A percentile compares a stretch with the other conserved stretches of the same genome.
These are phyloP conservation scores for Turnix velox DNA, from an alignment of 2,113 vertebrate species.

Conservation along the genomic window DNA sequence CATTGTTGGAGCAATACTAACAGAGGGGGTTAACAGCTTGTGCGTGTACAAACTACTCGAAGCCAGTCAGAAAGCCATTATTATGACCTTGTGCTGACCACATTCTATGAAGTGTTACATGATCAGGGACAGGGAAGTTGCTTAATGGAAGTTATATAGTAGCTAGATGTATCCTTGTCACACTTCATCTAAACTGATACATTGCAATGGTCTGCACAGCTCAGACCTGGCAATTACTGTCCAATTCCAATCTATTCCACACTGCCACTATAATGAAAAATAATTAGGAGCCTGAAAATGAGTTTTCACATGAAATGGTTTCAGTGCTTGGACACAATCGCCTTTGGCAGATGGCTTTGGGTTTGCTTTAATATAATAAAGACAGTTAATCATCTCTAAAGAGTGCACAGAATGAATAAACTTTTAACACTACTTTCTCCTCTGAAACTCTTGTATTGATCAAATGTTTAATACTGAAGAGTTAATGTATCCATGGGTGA, in stretches of 20 bases:
- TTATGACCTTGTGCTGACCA: slow-evolving; percentile 90
- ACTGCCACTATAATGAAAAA: slow-evolving; percentile 97
- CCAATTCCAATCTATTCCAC: slow-evolving; percentile 97
- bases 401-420: slow-evolving; percentile 85
- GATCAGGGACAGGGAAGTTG: slow-evolving; percentile 90
- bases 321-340: slow-evolving; percentile 93
- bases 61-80: slow-evolving; percentile 77
- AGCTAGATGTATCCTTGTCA: slow-evolving; percentile 95
- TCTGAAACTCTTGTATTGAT: slow-evolving; percentile 74
- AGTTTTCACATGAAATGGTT: slow-evolving; percentile 98
- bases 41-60: slow-evolving; percentile 73
- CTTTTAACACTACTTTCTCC: slow-evolving; percentile 79
- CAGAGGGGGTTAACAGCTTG: slow-evolving; percentile 79
- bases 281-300: slow-evolving; percentile 99
- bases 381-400: slow-evolving; percentile 93
- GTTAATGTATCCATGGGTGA: slow-evolving; percentile 31
- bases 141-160: slow-evolving; percentile 89
- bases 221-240: slow-evolving; percentile 95
- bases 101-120: slow-evolving; percentile 83
- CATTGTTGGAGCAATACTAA: slow-evolving; percentile 62
- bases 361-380: slow-evolving; percentile 92
- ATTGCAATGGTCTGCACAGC: slow-evolving; percentile 86
- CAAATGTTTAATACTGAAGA: slow-evolving; percentile 65
- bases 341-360: slow-evolving; percentile 91
- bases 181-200: slow-evolving; percentile 96